A percentile compares a stretch with the other conserved stretches of the same genome.
Conservation (phyloP, 2,888 invertebrate species). For the Orthosia gothica region DNA sequence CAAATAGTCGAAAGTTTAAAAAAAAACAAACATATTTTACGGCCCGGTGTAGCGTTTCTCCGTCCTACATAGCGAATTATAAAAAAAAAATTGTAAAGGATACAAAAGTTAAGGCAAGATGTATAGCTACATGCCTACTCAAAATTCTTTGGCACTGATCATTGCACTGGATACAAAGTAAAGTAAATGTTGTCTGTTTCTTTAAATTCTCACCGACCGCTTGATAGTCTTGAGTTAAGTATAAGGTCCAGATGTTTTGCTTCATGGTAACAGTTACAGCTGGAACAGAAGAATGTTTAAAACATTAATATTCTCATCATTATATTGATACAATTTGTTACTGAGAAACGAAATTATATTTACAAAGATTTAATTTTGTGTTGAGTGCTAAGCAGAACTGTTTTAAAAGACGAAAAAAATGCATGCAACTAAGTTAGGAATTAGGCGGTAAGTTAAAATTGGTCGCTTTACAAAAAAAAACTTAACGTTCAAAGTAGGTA, state of each 20-base stretch:
- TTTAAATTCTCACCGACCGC: slow-evolving; percentile 57
- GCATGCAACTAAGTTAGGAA: slow-evolving; percentile 51
- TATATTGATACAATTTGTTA: slow-evolving; percentile 25
- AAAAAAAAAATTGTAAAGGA: slow-evolving; percentile 16
- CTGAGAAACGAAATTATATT: slow-evolving; percentile 42
- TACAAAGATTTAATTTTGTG: slow-evolving; percentile 43
- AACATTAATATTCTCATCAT: slow-evolving; percentile 25
- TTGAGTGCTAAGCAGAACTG: slow-evolving; percentile 40
- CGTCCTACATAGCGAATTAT: background rate
- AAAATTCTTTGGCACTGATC: slow-evolving; percentile 63
- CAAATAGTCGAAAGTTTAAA: background rate
- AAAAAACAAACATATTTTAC: background rate
- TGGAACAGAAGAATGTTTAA: slow-evolving; percentile 73
- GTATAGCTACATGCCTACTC: slow-evolving; percentile 43
- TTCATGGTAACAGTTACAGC: slow-evolving; percentile 72
- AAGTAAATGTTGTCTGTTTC: slow-evolving; percentile 43
- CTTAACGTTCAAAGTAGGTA: background rate
- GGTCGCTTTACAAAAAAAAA: slow-evolving; percentile 8
- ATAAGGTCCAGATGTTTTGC: slow-evolving; percentile 74
- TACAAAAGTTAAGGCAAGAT: slow-evolving; percentile 60
- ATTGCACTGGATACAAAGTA: slow-evolving; percentile 63
- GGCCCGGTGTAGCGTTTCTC: background rate
- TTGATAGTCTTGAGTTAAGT: slow-evolving; percentile 77
- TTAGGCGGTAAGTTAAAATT: slow-evolving; percentile 26
- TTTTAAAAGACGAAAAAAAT: slow-evolving; percentile 15